Base-by-base conservation (phyloP, 2,113 vertebrate species). In the Limnothrissa miodon region DNA sequence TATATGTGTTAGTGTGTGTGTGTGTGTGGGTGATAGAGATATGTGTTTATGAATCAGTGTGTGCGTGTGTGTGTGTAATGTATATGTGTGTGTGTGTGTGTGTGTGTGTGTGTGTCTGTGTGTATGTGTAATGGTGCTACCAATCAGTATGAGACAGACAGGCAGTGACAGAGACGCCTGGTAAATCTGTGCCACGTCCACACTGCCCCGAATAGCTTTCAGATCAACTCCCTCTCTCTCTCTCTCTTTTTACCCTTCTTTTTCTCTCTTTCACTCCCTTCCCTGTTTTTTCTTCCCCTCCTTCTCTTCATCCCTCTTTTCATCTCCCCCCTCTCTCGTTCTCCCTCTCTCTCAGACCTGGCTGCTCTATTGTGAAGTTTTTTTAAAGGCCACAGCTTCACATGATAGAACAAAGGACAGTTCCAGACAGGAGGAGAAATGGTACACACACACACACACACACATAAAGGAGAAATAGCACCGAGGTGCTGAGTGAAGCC, bases 91-190 rank as follows among this genome's bases (percentile, higher is more conserved):
- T 36, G 29, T 70, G 29, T 36, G 25, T 15, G 29, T 70, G 62
- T 33, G 25, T 36, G 62, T 17, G 33, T 74, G 11, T 36, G 66
- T 74, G 66, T 74, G 66, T 39, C 13, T 29, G 59, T 25, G n/a
- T 74, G 66, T 36, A 4, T 74, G 66, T 17, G 66, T 74, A 15
- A 15, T 74, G 83, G 81, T 83, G 84, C 80, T 87, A 70, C 59
- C 70, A 44, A 83, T 66, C 81, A 80, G 25, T 11, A 74, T 21
- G 44, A 78, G 80, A 66, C 51, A 45, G 62, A 78, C 45, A 83
- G 78, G 78, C 81, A 51, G 45, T 25, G 21, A 23, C 25, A 74
- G 13, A 74, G 66, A 62, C 59, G 25, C n/a, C 23, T 62, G 59
- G 59, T 62, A 29, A 62, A 62, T 62, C 59, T 21, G 51, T 62